These are phyloP conservation scores for Eristalinus sepulchralis DNA, from an alignment of 2,888 invertebrate genomes.

Conservation along the genomic window DNA sequence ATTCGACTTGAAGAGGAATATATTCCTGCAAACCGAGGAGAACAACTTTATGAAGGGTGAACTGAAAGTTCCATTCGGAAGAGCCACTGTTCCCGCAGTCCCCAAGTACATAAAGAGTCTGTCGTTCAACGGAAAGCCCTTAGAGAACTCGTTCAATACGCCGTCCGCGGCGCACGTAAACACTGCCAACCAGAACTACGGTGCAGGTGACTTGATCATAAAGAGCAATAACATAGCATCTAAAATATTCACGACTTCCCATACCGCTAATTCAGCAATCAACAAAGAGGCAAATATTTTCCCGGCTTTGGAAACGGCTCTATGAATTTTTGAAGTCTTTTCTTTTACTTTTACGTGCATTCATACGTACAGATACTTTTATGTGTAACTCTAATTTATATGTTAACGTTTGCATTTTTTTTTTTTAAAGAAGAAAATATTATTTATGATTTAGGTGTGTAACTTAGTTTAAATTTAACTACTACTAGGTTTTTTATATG, in stretches of 20 bases:
- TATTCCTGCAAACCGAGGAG: slow-evolving; percentile 80
- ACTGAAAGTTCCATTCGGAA: slow-evolving; percentile 72
- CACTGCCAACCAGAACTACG: slow-evolving; percentile 50
- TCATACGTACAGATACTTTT: background rate
- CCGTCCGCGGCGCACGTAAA: background rate
- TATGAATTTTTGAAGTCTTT: slow-evolving; percentile 52
- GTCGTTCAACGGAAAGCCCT: background rate
- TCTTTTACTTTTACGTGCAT: background rate
- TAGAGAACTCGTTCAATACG: background rate
- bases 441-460: slow-evolving; percentile 62
- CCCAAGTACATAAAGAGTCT: slow-evolving; percentile 28
- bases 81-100: slow-evolving; percentile 4
- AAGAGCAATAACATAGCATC: slow-evolving; percentile 57
- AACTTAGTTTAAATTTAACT: slow-evolving; percentile 69
- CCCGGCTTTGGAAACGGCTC: slow-evolving; percentile 67
- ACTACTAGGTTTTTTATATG: slow-evolving; percentile 64
- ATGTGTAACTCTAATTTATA: slow-evolving; percentile 63
- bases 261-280: slow-evolving; percentile 36
- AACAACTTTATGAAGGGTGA: slow-evolving; percentile 81
- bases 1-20: slow-evolving; percentile 79
- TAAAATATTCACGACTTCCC: slow-evolving; percentile 43
- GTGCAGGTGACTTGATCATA: slow-evolving; percentile 53
- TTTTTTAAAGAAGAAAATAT: slow-evolving; percentile 24
- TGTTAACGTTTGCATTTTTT: slow-evolving; percentile 67
- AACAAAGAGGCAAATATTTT: slow-evolving; percentile 58